Evolutionary conservation across 2,888 invertebrate species (phyloP), one percentile per base, ranked within the genome.

Genomic region (Xestia rhomboidea): DNA sequence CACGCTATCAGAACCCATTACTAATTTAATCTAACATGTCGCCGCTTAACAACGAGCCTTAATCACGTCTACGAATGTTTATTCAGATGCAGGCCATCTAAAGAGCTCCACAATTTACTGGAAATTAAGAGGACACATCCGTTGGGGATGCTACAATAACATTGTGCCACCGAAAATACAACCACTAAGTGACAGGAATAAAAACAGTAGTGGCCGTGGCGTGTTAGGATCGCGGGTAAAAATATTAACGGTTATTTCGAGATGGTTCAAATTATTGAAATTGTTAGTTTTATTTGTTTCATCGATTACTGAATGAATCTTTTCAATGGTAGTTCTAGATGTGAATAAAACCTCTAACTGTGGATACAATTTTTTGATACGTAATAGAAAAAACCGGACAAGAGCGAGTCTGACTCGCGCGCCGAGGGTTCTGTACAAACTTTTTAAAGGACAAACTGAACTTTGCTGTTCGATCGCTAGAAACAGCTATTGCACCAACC

Each of bases 21-120:
- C 67, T 79, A 79, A 76, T 71, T 79, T 85, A 80, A 82, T 86
- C 63, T 49, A 30, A 83, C 64, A 70, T 70, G 82, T 82, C 85
- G 83, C 49, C 68, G 46, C 57, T 78, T 76, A 73, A 76, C 76
- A 83, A 69, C 69, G 34, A 82, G 68, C 93, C 91, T 93, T 92
- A 94, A 93, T 91, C 90, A 90, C 88, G 87, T 81, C 90, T 84
- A 87, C 88, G 77, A 91, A 91, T 96, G 96, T 96, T 96, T 96
- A 95, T 96, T 96, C 96, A 96, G 96, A 94, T 96, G 96, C 93
- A 92, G 93, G 86, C 93, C 94, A 93, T 96, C 95, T 90, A 90
- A 92, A 92, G 93, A 94, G 95, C 91, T 93, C 92, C 93, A 94
- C 96, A 95, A 96, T 96, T 95, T 95, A 95, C 95, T 96, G 94